Base-by-base conservation (phyloP, 2,797 vertebrate genomes). In the Steatocranus sp. region DNA sequence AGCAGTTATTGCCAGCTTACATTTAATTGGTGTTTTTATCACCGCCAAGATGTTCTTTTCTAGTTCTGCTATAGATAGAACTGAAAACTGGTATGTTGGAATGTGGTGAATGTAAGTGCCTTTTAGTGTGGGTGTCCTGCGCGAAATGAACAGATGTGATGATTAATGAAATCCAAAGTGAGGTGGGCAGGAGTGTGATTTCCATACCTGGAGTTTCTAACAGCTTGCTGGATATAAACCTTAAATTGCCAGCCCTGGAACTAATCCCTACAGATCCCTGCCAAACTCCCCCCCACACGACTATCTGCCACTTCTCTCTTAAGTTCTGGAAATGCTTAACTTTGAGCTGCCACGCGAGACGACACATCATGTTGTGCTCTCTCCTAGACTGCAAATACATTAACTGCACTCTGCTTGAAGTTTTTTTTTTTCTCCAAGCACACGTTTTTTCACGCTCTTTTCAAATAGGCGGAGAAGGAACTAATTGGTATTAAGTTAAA, bases 161-260 rank as follows among this genome's bases (percentile, higher is more conserved):
- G 78, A 86, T 92, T 91, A 88, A 88, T 90, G 82, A 84, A 91
- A 92, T 77, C 84, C 90, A 80, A 66, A 74, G 50, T 11, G 61
- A 83, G 76, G 50, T 73, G 82, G 79, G 75, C 81, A 58, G 38
- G 75, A 76, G 34, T 15, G 25, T 76, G 48, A 48, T 46, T 73
- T 36, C 46, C 78, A 70, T 86, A 92, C 89, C 90, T 90, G 85
- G 82, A 85, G 61, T 68, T 80, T 78, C 78, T 20, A 68, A 83
- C 83, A 79, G 78, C 84, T 85, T 70, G 63, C 63, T 53, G 58
- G 41, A 76, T 85, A 68, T 68, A 76, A 87, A 87, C 54, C 51
- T 83, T 10, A 80, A 87, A 70, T 70, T 61, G 30, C 83, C 81
- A 78, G 81, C 73, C 66, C 3, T 41, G 23, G 36, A 82, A 56